Evolutionary conservation across 1,140 invertebrate genomes (phyloP).

Genomic region (Trichonephila inaurata): DNA sequence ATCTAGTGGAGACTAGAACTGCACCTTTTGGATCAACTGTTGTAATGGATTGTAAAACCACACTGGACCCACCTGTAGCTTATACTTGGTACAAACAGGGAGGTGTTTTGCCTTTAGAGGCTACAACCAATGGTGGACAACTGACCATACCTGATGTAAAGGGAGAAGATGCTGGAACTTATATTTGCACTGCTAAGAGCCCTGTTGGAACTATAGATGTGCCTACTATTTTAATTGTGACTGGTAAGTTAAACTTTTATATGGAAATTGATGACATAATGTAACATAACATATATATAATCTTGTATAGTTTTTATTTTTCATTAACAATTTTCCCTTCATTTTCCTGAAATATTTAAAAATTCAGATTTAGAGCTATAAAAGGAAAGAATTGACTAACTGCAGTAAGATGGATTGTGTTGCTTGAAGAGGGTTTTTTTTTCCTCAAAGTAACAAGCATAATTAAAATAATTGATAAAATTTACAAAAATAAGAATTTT

Average conservation of each 20-base stretch:
- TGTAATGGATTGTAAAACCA: conserved; percentile 84
- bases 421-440: too few species aligned
- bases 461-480: too few species aligned
- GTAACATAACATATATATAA: too few species aligned
- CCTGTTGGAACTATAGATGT: conserved; percentile 83
- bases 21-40: conserved; percentile 84
- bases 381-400: too few species aligned
- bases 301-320: too few species aligned
- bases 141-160: conserved; percentile 83
- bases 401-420: too few species aligned
- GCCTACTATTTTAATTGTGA: conserved; percentile 85
- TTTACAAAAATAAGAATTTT: too few species aligned
- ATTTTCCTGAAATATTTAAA: too few species aligned
- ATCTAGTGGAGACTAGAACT: conserved; percentile 83
- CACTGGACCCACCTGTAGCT: conserved; percentile 83
- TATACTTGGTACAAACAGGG: conserved; percentile 83
- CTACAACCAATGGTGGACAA: conserved; percentile 79
- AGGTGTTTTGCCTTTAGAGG: conserved; percentile 77
- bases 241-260: conserved; percentile 69
- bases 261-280: too few species aligned
- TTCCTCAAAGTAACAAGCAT: too few species aligned
- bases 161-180: conserved; percentile 92
- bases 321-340: too few species aligned
- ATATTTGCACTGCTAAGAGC: conserved; percentile 90
- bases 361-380: too few species aligned